Evolutionary conservation across 2,113 vertebrate species (phyloP).

Genomic region (Euleptes europaea): DNA sequence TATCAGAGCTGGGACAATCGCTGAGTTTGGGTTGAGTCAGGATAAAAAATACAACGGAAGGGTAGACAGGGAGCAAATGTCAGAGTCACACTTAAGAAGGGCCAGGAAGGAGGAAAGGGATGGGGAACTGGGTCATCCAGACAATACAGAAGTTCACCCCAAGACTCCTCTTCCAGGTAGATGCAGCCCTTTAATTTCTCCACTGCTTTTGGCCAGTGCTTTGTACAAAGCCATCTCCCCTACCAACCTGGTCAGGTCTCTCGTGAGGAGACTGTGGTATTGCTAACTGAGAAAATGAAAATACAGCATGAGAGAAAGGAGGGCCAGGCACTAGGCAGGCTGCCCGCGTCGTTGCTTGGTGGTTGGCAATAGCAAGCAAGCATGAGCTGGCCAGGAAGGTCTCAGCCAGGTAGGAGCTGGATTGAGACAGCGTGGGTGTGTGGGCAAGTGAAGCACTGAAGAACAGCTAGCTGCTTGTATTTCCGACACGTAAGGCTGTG

Average conservation of each 20-base stretch:
- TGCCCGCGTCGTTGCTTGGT: conserved; percentile 51
- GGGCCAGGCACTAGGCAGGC: conserved; percentile 52
- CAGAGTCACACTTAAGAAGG: neutral
- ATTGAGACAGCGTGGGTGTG: conserved; percentile 27
- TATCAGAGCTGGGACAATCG: neutral
- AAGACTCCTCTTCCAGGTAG: conserved; percentile 12
- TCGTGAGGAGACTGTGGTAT: conserved; percentile 2
- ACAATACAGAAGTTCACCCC: conserved; percentile 14
- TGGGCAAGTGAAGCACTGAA: conserved; percentile 66
- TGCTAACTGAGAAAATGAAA: conserved; percentile 44
- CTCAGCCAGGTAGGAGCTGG: conserved; percentile 52
- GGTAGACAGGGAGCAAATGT: neutral
- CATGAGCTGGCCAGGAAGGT: conserved; percentile 53
- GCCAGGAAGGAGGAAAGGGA: neutral
- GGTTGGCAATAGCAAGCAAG: conserved; percentile 59
- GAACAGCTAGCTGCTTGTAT: conserved; percentile 63
- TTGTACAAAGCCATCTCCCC: conserved; percentile 1
- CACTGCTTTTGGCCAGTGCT: neutral
- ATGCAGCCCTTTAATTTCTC: conserved; percentile 21
- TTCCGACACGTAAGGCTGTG: conserved; percentile 76
- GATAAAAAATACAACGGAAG: neutral
- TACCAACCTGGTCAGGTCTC: neutral
- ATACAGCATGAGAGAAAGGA: neutral
- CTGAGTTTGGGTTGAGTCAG: neutral
- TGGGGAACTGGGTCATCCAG: neutral